Percentiles rank a stretch among this genome's conserved stretches.
Evolutionary conservation across 37 sponge, comb jelly and placozoan genomes (phyloP).

Genomic region (Hormiphora californensis): DNA sequence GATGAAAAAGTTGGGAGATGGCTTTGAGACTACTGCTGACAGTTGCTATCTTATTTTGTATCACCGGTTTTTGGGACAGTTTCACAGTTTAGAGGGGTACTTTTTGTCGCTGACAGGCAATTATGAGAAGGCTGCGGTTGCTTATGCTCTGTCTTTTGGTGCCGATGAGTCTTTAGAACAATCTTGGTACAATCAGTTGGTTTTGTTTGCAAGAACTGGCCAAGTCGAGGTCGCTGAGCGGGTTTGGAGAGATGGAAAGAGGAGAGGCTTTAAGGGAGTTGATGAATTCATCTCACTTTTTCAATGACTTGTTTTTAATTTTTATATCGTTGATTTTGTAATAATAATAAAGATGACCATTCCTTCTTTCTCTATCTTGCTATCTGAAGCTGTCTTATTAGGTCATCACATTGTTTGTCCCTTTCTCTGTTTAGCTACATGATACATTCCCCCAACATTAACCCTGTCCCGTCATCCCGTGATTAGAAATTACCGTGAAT

Average conservation of each 20-base stretch:
- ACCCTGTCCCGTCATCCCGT: no score
- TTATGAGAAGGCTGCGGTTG: not conserved
- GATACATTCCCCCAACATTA: no score
- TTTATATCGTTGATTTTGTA: not conserved
- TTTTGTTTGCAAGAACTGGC: not conserved
- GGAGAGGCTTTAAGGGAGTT: no score
- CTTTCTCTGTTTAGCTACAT: no score
- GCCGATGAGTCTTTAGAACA: not conserved
- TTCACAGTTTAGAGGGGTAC: not conserved
- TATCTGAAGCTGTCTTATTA: no score
- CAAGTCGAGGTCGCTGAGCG: not conserved
- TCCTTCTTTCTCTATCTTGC: no score
- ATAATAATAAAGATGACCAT: not conserved
- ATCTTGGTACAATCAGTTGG: not conserved
- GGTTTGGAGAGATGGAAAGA: not conserved
- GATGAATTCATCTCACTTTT: no score
- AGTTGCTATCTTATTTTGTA: not conserved
- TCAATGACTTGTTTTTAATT: not conserved
- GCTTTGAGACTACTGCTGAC: no score
- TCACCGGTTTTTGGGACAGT: not conserved
- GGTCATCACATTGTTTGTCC: no score
- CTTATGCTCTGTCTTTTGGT: not conserved
- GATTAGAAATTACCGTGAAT: no score
- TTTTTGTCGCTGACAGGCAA: slow-evolving; percentile 8
- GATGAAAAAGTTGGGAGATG: no score